Base-by-base conservation (phyloP, 2,888 invertebrate genomes). In the Gandaritis pyraliata region DNA sequence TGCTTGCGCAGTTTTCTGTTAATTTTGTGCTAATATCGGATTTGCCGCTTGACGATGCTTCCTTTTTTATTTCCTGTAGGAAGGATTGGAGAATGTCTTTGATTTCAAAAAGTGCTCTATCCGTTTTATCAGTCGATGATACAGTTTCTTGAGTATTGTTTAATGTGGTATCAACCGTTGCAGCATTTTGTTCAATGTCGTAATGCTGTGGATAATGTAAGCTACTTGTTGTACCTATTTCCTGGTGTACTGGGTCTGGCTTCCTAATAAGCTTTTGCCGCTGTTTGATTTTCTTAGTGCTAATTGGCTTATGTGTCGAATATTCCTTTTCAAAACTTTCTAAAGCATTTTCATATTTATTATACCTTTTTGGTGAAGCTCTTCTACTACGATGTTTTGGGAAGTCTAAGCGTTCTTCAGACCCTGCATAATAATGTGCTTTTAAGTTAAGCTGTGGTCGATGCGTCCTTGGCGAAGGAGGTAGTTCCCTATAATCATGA, bases 31-130 rank as follows among this genome's bases (percentile, higher is more conserved):
- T 72, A 8, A 63, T 62, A 16, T 85, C 82, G 0, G 80, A 78
- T 68, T 83, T 83, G 29, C 77, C 80, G 41, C 77, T 78, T 11
- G 77, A 76, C 1, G 81, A 73, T 12, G 74, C 62, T 65, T 89
- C 88, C 69, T 85, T 89, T 65, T 90, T 91, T 61, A 91, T 86
- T 77, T 91, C 90, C 46, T 82, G 78, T 50, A 91, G 71, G 65
- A 91, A 91, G 56, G 62, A 85, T 74, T 89, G 88, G 11, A 91
- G 75, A 51, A 90, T 86, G 57, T 88, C 82, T 75, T 91, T 91
- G 52, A 91, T 90, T 85, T 91, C 91, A 61, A 73, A 78, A n/a
- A 91, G 72, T 1, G 90, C 82, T 75, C 83, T 86, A 58, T 90
- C 90, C 5, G 89, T 87, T 78, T 85, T 87, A 47, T 87, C 85